Percentiles rank a stretch among this genome's conserved stretches.
Evolutionary conservation across 2,888 invertebrate genomes (phyloP).

Genomic region (Lasioglossum figueresi): DNA sequence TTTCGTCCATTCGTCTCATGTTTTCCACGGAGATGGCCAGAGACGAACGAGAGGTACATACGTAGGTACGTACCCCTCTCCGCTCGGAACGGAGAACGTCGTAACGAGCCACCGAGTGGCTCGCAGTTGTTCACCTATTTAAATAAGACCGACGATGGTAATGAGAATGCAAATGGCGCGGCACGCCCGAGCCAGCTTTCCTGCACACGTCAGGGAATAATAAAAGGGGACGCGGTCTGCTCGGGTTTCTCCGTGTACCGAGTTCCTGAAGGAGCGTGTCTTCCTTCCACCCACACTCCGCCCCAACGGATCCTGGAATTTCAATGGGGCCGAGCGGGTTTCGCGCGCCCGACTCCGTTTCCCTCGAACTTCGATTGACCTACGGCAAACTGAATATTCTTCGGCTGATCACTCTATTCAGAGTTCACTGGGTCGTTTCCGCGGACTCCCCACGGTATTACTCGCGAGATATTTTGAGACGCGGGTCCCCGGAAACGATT

Average conservation of each 20-base stretch:
- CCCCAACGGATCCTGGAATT: neutral
- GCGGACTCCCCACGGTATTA: neutral
- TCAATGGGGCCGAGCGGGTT: neutral
- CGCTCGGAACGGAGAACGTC: constrained; percentile 20
- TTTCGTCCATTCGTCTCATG: neutral
- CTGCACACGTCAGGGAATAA: constrained; percentile 62
- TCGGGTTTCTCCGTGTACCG: neutral
- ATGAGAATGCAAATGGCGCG: constrained; percentile 81
- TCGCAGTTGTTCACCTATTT: constrained; percentile 78
- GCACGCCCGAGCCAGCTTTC: constrained; percentile 65
- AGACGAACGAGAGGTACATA: constrained; percentile 16
- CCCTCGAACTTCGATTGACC: neutral
- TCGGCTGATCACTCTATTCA: neutral
- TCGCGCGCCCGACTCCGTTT: neutral
- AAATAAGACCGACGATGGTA: constrained; percentile 80
- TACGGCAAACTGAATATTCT: constrained; percentile 10
- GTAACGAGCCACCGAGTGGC: constrained; percentile 64
- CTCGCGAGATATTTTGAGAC: neutral
- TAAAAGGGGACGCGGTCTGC: constrained; percentile 49
- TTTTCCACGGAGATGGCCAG: constrained; percentile 8
- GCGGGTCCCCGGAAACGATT: neutral
- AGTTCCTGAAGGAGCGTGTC: constrained; percentile 12
- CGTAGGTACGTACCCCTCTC: neutral
- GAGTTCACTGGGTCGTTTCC: neutral
- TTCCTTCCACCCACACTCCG: neutral